phyloP scores from a whole-genome alignment of 2,113 vertebrate species.

The Microcebus lehilahytsara region DNA sequence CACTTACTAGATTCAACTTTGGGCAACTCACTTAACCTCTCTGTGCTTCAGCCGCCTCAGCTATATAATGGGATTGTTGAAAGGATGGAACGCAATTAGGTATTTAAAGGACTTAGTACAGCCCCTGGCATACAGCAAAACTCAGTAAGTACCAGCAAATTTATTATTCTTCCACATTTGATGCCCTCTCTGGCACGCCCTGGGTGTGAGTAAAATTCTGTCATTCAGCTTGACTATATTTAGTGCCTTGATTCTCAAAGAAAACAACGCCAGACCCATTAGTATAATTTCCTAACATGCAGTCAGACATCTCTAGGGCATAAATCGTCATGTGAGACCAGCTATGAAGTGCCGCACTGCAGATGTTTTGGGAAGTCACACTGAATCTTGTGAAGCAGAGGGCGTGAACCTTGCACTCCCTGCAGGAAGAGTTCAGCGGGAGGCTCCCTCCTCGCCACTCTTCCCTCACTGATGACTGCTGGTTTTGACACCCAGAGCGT shows the following conservation, averaged over 20 bases:
- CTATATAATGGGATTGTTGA: not conserved
- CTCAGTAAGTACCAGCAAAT: not conserved
- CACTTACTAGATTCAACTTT: not conserved
- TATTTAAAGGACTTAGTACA: not conserved
- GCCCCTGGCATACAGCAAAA: not conserved
- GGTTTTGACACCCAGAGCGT: not conserved
- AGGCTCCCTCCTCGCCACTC: not conserved
- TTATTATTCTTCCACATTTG: not conserved
- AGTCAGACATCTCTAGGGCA: not conserved
- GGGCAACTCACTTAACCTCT: not conserved
- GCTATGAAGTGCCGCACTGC: not conserved
- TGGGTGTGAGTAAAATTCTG: not conserved
- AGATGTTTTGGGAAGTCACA: not conserved
- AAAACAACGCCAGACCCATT: constrained; percentile 38
- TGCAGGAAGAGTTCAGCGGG: not conserved
- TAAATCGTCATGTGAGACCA: not conserved
- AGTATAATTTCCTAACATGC: not conserved
- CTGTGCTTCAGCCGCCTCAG: not conserved
- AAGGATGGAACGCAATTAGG: not conserved
- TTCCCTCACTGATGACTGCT: not conserved
- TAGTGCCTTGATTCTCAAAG: constrained; percentile 38
- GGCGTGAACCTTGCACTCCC: not conserved
- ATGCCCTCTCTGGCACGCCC: not conserved
- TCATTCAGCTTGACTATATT: constrained; percentile 33
- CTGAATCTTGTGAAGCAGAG: not conserved